Evolutionary conservation across 1,140 invertebrate genomes (phyloP), one percentile per base, ranked within the genome.

Genomic region (Orius insidiosus): DNA sequence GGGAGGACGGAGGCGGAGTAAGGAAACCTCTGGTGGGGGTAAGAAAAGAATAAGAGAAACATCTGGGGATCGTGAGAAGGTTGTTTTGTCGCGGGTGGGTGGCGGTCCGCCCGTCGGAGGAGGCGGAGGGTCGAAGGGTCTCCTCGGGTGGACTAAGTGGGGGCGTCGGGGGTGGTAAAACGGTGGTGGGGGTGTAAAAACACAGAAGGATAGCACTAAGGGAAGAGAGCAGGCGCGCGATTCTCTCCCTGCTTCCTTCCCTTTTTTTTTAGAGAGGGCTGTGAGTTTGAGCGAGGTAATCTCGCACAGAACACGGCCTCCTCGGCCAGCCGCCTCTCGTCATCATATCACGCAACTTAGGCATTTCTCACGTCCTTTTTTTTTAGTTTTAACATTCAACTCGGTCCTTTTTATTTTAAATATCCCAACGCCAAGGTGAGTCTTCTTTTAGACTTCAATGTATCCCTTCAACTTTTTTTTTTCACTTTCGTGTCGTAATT

Each of bases 1-100:
- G 24, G 24, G 24, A 18, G 16, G 11, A 4, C 11, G 38, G 38
- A 40, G 38, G 38, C 38, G 38, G 38, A 40, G 38, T 40, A 40
- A 40, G 38, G 16, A 40, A 16, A 10, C 16, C 9, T 16, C 11
- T 5, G 38, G 38, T 40, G 38, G 38, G 38, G 38, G 38, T 40
- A 40, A 40, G 38, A 40, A 40, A 40, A 40, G 38, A 40, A 40
- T 40, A 40, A 40, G 38, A 15, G 38, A 40, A 40, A 40, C 38
- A 40, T 40, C 38, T 40, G 38, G 9, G 38, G 38, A 10, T 24
- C 11, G 38, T 13, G 16, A 40, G 38, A 40, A 16, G 11, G 38
- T 10, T 13, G 38, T 16, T 13, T 40, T 10, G 38, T 13, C 11
- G 38, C 11, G 11, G 38, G 38, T 2, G 11, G 38, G 38, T 10